These are phyloP conservation scores for Vespertilio murinus DNA, from an alignment of 2,797 vertebrate species.

Conservation along the genomic window DNA sequence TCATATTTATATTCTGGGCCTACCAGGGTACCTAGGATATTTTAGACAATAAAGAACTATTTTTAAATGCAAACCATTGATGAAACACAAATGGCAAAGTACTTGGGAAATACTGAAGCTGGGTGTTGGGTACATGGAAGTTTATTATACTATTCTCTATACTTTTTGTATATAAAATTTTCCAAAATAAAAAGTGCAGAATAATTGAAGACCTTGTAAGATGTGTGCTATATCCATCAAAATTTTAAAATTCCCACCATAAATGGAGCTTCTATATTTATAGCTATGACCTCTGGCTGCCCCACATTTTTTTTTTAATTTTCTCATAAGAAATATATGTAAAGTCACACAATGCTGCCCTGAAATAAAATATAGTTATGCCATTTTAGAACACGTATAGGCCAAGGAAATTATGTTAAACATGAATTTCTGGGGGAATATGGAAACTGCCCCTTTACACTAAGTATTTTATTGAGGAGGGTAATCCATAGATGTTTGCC, in stretches of 20 bases:
- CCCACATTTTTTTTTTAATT: slow-evolving; percentile 19
- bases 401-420: slow-evolving; percentile 1
- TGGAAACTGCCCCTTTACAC: neutral
- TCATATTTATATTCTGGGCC: neutral
- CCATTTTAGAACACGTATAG: neutral
- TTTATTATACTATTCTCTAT: neutral
- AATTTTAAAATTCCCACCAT: neutral
- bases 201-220: neutral
- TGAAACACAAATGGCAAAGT: neutral
- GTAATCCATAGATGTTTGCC: neutral
- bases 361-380: slow-evolving; percentile 31
- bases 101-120: neutral
- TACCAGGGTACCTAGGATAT: neutral
- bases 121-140: neutral
- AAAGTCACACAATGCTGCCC: neutral
- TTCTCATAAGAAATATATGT: slow-evolving; percentile 23
- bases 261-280: neutral
- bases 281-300: neutral
- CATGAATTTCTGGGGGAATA: neutral
- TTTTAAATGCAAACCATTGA: neutral
- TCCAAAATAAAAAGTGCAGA: neutral
- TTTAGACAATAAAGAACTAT: neutral
- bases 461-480: neutral
- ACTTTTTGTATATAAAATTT: neutral
- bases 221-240: neutral